A percentile compares a stretch with the other conserved stretches of the same genome.
Conservation (phyloP, 2,113 vertebrate genomes). For the Elachura formosa region DNA sequence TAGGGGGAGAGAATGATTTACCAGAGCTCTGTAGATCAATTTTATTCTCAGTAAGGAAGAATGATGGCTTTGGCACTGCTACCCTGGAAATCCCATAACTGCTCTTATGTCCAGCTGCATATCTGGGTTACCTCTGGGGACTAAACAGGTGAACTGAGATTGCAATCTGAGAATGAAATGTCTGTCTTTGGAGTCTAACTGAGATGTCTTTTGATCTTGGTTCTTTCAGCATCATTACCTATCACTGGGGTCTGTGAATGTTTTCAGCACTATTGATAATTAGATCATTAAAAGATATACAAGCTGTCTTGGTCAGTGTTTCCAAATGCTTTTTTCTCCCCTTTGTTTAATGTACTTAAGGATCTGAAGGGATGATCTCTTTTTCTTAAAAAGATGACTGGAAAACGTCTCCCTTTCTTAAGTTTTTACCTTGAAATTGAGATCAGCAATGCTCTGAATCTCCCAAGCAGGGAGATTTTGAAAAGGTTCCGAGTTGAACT, state of each 20-base stretch:
- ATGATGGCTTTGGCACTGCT: background rate
- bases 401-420: background rate
- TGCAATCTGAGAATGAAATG: background rate
- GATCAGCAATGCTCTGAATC: background rate
- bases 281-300: background rate
- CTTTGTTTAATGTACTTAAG: background rate
- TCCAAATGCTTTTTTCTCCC: fast-evolving
- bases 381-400: background rate
- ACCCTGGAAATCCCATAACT: background rate
- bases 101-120: background rate
- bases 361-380: background rate
- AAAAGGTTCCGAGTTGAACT: background rate
- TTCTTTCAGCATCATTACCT: background rate
- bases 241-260: background rate
- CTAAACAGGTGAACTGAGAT: background rate
- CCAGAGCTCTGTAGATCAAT: background rate
- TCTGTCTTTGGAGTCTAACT: background rate
- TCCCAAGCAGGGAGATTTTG: background rate
- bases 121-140: background rate
- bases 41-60: background rate
- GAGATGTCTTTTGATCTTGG: background rate
- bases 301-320: background rate
- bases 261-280: background rate
- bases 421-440: background rate
- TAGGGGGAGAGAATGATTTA: background rate